A percentile compares a stretch with the other conserved stretches of the same genome.
Conservation (phyloP, 2,113 vertebrate species). For the Dicerorhinus sumatrensis region DNA sequence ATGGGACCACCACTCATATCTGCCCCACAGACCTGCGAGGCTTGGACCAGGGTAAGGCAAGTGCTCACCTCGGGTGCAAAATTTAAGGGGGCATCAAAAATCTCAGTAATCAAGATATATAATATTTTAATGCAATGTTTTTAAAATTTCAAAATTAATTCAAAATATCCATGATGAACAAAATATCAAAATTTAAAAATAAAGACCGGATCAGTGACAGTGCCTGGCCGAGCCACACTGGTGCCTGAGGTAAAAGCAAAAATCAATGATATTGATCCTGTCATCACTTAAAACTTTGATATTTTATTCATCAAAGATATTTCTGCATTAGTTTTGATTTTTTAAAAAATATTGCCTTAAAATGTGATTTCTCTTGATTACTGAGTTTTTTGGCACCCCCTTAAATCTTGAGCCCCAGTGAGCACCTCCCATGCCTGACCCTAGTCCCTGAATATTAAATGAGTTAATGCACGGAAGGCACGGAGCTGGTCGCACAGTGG, state of each 20-base stretch:
- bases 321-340: neutral
- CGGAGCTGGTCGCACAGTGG: neutral
- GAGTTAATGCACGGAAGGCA: neutral
- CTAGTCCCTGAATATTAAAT: neutral
- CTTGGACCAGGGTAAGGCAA: neutral
- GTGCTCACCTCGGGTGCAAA: neutral
- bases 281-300: neutral
- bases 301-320: neutral
- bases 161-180: neutral
- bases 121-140: neutral
- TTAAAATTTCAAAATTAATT: neutral
- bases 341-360: neutral
- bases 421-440: neutral
- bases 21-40: neutral
- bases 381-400: neutral
- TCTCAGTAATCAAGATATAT: neutral
- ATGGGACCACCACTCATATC: neutral
- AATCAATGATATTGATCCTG: neutral
- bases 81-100: neutral
- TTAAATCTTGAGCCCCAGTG: neutral
- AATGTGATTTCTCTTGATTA: neutral
- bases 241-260: neutral
- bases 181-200: constrained; percentile 20
- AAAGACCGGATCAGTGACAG: neutral
- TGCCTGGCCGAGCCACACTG: neutral